A percentile compares a stretch with the other conserved stretches of the same genome.
These are phyloP conservation scores for Dendrocopos noguchii DNA, from an alignment of 2,113 vertebrate species.

Conservation along the genomic window DNA sequence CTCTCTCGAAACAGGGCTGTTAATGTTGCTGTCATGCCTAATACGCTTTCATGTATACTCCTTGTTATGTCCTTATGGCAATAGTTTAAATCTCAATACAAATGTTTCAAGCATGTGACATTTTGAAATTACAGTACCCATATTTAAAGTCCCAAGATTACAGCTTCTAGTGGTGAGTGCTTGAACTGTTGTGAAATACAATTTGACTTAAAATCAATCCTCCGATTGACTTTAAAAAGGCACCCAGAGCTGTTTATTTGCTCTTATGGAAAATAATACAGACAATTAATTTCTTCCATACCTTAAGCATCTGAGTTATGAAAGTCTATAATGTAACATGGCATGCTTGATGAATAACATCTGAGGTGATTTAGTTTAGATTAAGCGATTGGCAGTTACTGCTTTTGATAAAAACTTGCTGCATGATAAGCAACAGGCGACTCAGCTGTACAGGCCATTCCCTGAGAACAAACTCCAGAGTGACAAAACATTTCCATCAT, in stretches of 20 bases:
- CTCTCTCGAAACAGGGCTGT: background rate
- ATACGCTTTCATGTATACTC: slow-evolving; percentile 56
- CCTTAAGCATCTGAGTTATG: slow-evolving; percentile 39
- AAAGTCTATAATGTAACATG: slow-evolving; percentile 46
- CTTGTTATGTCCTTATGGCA: slow-evolving; percentile 48
- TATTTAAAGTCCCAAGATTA: slow-evolving; percentile 66
- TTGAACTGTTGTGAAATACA: slow-evolving; percentile 72
- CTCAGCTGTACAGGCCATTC: background rate
- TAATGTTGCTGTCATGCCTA: slow-evolving; percentile 54
- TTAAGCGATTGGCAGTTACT: slow-evolving; percentile 29
- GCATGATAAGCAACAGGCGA: background rate
- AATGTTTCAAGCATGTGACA: slow-evolving; percentile 61
- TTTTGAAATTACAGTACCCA: slow-evolving; percentile 51
- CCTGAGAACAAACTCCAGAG: background rate
- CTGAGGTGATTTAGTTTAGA: slow-evolving; percentile 47
- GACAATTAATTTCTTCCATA: slow-evolving; percentile 60
- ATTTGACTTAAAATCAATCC: slow-evolving; percentile 77
- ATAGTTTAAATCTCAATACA: slow-evolving; percentile 64
- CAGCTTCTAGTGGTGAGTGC: slow-evolving; percentile 25
- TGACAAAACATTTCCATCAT: background rate
- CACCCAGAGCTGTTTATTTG: slow-evolving; percentile 50
- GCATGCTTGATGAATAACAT: slow-evolving; percentile 54
- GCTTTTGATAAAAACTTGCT: slow-evolving; percentile 37
- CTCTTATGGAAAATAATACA: slow-evolving; percentile 55
- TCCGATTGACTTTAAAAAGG: slow-evolving; percentile 47